These are phyloP conservation scores for Psittacus erithacus DNA, from an alignment of 2,113 vertebrate genomes.

Conservation along the genomic window DNA sequence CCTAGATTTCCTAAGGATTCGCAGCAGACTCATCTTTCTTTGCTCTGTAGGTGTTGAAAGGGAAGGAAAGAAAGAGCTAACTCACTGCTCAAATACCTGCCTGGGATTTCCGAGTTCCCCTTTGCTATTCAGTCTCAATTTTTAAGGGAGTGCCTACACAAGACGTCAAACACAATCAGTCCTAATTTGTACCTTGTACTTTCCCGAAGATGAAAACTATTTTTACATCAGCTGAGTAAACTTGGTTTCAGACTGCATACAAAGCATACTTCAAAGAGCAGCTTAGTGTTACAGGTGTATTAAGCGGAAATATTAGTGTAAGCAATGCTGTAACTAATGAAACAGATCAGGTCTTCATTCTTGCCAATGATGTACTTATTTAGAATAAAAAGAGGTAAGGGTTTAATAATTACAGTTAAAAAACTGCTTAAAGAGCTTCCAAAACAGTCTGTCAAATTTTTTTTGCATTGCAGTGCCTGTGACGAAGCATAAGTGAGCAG, in stretches of 20 bases:
- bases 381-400: background rate
- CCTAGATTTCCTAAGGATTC: conserved; percentile 42
- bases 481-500: background rate
- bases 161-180: background rate
- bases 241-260: background rate
- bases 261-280: background rate
- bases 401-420: background rate
- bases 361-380: background rate
- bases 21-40: conserved; percentile 75
- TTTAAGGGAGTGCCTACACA: background rate
- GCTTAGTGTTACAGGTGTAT: background rate
- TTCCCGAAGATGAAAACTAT: background rate
- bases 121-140: background rate
- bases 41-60: conserved; percentile 67
- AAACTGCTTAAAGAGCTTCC: background rate
- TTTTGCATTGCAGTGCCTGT: background rate
- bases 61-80: background rate
- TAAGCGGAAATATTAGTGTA: background rate
- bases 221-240: background rate
- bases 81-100: background rate
- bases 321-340: background rate
- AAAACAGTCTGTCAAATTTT: background rate
- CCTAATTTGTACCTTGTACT: background rate
- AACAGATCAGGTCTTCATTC: background rate
- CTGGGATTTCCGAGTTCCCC: background rate